Evolutionary conservation across 2,797 vertebrate genomes (phyloP).

Genomic region (Rhabdophis nuchalis): DNA sequence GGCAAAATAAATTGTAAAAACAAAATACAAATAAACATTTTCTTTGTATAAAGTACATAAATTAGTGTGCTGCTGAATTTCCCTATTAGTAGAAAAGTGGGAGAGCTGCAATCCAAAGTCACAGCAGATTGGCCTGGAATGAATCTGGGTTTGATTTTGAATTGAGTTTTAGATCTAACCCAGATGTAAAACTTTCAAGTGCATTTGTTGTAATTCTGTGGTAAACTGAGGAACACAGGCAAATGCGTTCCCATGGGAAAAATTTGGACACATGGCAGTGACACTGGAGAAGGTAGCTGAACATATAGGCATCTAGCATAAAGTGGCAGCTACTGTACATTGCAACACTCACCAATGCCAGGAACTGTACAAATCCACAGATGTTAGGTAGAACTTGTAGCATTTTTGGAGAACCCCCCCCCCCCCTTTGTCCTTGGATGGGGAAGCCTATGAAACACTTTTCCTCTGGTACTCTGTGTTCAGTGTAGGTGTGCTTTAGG

Average conservation of each 20-base stretch:
- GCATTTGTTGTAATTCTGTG: constrained; percentile 64
- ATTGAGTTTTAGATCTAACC: background rate
- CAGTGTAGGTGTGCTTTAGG: background rate
- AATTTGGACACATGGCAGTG: constrained; percentile 81
- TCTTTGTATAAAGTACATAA: background rate
- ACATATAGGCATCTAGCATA: constrained; percentile 73
- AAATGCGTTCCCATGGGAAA: constrained; percentile 88
- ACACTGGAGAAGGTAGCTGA: constrained; percentile 85
- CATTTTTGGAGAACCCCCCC: background rate
- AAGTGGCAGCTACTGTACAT: constrained; percentile 76
- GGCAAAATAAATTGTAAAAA: background rate
- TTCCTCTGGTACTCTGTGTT: background rate
- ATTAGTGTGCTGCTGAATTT: background rate
- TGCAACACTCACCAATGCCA: constrained; percentile 83
- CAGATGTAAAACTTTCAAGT: background rate
- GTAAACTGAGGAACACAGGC: constrained; percentile 81
- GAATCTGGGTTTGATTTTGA: background rate
- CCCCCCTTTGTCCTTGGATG: background rate
- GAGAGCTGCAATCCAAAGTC: background rate
- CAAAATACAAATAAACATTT: background rate
- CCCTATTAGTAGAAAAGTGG: background rate
- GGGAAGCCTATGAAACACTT: background rate
- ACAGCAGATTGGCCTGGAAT: background rate
- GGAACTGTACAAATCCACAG: constrained; percentile 75
- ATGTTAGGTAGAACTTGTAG: background rate